Conservation (phyloP, 2,113 vertebrate genomes). For the Athene cunicularia region DNA sequence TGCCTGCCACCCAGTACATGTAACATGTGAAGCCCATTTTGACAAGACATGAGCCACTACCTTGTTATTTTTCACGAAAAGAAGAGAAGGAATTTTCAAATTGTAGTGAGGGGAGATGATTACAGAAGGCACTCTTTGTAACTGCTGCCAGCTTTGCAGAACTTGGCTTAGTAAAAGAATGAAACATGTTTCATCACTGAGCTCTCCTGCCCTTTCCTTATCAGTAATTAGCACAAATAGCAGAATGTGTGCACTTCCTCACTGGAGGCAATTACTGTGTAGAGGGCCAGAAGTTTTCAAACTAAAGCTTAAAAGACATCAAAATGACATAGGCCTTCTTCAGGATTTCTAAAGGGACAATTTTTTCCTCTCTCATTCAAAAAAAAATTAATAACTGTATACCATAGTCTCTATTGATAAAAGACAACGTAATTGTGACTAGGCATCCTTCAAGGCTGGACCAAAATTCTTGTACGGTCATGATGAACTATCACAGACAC, state of each 20-base stretch:
- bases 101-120: neutral
- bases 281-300: conserved; percentile 26
- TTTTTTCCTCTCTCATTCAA: neutral
- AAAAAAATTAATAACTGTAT: neutral
- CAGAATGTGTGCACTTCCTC: conserved; percentile 21
- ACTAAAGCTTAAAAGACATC: neutral
- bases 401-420: neutral
- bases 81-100: neutral
- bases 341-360: neutral
- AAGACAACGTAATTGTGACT: neutral
- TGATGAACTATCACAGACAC: neutral
- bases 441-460: neutral
- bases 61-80: neutral
- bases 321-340: neutral
- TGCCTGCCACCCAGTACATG: rapidly evolving
- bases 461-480: neutral
- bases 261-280: neutral
- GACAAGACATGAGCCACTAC: neutral
- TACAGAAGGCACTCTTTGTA: neutral
- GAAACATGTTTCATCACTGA: neutral
- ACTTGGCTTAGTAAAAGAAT: neutral
- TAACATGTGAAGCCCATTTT: neutral
- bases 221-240: conserved; percentile 3
- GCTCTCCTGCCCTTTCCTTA: conserved; percentile 12
- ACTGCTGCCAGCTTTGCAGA: neutral